Conservation (phyloP, 2,797 vertebrate species). For the Peromyscus nudipes region DNA sequence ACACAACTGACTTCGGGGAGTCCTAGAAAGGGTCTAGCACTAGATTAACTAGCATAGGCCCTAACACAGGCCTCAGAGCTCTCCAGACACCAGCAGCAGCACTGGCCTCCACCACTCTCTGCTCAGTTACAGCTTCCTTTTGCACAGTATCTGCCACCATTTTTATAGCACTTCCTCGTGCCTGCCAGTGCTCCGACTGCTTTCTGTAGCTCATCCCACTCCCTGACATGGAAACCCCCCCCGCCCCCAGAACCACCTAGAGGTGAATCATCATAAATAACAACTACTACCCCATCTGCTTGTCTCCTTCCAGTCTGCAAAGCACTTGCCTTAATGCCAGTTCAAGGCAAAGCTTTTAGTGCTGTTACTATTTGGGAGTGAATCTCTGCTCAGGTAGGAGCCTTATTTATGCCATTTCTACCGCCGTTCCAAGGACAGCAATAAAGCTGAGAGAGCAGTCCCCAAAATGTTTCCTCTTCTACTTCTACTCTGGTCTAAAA, state of each 20-base stretch:
- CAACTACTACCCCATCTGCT: conserved; percentile 42
- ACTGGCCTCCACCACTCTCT: background rate
- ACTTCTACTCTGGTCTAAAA: conserved; percentile 16
- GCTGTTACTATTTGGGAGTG: background rate
- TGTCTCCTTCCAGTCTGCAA: background rate
- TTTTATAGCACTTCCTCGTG: conserved; percentile 41
- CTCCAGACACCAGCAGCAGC: background rate
- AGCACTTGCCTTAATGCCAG: conserved; percentile 44
- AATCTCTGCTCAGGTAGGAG: background rate
- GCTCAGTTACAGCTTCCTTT: background rate
- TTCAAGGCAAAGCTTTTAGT: background rate
- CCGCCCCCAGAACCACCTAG: conserved; percentile 15
- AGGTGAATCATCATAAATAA: conserved; percentile 50
- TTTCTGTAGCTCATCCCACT: conserved; percentile 19
- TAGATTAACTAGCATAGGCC: background rate
- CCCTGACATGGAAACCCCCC: background rate
- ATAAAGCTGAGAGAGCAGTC: background rate
- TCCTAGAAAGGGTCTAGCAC: background rate
- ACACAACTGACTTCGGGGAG: background rate
- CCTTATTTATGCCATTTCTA: conserved; percentile 1
- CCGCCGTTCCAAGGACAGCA: background rate
- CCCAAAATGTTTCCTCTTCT: conserved; percentile 10
- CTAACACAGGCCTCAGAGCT: background rate
- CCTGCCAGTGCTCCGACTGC: conserved; percentile 55
- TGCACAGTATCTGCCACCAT: conserved; percentile 53